phyloP scores from a whole-genome alignment of 1,140 invertebrate genomes.

The Cylas formicarius region DNA sequence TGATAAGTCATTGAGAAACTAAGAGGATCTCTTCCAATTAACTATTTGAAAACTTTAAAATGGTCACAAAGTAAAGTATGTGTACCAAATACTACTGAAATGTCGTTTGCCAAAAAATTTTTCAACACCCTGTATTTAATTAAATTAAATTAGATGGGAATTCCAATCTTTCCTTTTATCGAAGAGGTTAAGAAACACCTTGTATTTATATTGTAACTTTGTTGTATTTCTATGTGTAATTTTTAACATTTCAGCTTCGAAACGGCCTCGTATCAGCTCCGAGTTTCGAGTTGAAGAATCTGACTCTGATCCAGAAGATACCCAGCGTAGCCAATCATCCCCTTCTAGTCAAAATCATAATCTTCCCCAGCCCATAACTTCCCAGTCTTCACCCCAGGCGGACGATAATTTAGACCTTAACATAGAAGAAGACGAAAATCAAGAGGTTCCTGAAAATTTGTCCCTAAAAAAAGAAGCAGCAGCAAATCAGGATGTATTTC shows the following conservation, averaged over 20 bases:
- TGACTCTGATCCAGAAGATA: constrained; percentile 42
- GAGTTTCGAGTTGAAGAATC: constrained; percentile 47
- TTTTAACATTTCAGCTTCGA: constrained; percentile 45
- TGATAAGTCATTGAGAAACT: too few relatives aligned
- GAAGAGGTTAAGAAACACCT: too few relatives aligned
- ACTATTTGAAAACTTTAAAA: too few relatives aligned
- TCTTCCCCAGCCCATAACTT: constrained; percentile 24
- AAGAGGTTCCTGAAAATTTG: constrained; percentile 55
- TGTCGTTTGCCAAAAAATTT: too few relatives aligned
- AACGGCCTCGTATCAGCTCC: constrained; percentile 49
- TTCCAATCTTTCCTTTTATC: too few relatives aligned
- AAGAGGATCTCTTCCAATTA: too few relatives aligned
- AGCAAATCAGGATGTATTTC: constrained; percentile 35
- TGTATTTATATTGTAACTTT: too few relatives aligned
- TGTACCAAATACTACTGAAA: too few relatives aligned
- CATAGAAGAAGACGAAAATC: constrained; percentile 46
- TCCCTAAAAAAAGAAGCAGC: constrained; percentile 47
- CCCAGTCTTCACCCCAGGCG: constrained; percentile 44
- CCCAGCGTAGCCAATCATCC: constrained; percentile 33
- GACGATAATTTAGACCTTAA: constrained; percentile 46
- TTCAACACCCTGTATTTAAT: too few relatives aligned
- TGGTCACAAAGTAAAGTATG: too few relatives aligned
- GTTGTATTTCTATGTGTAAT: too few relatives aligned
- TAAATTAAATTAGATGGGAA: too few relatives aligned
- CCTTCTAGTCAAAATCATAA: constrained; percentile 24